Percentiles rank a stretch among this genome's conserved stretches.
Conservation (phyloP, 30 jellyfish, hydroid and myxozoan species). For the Nemopilema nomurai region DNA sequence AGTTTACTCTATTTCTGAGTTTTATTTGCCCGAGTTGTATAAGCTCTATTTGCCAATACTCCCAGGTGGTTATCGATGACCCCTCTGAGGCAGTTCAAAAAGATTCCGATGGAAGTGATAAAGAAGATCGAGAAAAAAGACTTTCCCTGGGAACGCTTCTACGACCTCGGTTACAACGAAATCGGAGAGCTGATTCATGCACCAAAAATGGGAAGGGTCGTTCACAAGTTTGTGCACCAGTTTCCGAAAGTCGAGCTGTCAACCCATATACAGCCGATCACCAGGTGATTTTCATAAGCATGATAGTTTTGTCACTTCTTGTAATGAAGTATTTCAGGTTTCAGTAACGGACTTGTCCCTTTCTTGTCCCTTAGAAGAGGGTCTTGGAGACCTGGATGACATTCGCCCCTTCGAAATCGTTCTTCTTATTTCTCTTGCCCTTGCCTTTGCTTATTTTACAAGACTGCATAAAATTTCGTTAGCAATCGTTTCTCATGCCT, state of each 20-base stretch:
- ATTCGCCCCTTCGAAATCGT: too few species aligned
- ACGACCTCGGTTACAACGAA: conserved; percentile 96
- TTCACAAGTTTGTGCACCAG: conserved; percentile 97
- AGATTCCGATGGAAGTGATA: conserved; percentile 93
- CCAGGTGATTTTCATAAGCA: conserved; percentile 53
- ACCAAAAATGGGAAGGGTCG: conserved; percentile 99
- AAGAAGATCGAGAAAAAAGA: conserved; percentile 97
- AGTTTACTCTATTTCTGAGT: too few species aligned
- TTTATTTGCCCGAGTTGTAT: not conserved
- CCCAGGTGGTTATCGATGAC: conserved; percentile 98
- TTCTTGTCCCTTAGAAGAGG: not conserved
- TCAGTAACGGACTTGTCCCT: too few species aligned
- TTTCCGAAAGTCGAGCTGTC: conserved; percentile 97
- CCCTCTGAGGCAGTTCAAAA: conserved; percentile 96
- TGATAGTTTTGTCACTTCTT: too few species aligned
- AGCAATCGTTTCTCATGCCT: too few species aligned
- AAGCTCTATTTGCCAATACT: not conserved
- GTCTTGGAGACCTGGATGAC: not conserved
- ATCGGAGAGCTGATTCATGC: conserved; percentile 99
- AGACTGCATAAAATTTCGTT: too few species aligned
- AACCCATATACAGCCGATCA: conserved; percentile 95
- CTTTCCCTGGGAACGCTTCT: conserved; percentile 98
- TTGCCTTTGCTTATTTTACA: too few species aligned
- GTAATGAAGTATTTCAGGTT: too few species aligned
- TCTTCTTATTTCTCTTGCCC: too few species aligned